phyloP scores from a whole-genome alignment of 2,888 invertebrate species.

The Leptothorax acervorum region DNA sequence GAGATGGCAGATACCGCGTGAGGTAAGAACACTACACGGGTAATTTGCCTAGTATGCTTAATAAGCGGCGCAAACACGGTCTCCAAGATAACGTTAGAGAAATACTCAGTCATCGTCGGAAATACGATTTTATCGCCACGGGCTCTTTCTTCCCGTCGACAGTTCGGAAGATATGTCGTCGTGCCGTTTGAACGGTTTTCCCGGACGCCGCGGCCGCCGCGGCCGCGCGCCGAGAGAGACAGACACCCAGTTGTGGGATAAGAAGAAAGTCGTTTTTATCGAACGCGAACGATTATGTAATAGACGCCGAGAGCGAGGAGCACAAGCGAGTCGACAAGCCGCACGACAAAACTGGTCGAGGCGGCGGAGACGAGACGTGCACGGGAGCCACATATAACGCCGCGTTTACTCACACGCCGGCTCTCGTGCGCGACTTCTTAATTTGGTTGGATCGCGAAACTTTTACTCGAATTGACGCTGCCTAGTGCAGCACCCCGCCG shows the following conservation, averaged over 20 bases:
- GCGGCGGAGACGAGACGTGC: conserved; percentile 4
- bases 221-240: background rate
- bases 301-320: conserved; percentile 54
- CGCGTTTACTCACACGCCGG: conserved; percentile 31
- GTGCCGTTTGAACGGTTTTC: background rate
- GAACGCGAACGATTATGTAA: conserved; percentile 69
- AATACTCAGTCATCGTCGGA: background rate
- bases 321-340: conserved; percentile 31
- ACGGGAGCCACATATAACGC: conserved; percentile 11
- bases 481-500: background rate
- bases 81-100: background rate
- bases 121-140: background rate
- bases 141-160: background rate
- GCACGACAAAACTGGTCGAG: conserved; percentile 71
- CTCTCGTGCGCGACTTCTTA: conserved; percentile 67
- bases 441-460: conserved; percentile 71
- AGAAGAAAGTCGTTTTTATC: conserved; percentile 74
- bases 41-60: conserved; percentile 30
- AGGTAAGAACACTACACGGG: conserved; percentile 3
- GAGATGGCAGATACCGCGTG: conserved; percentile 14
- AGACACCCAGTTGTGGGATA: conserved; percentile 14
- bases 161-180: background rate
- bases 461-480: conserved; percentile 41
- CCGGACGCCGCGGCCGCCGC: background rate
- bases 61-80: conserved; percentile 9